These are phyloP conservation scores for Brenthis ino DNA, from an alignment of 2,888 invertebrate genomes.

Conservation along the genomic window DNA sequence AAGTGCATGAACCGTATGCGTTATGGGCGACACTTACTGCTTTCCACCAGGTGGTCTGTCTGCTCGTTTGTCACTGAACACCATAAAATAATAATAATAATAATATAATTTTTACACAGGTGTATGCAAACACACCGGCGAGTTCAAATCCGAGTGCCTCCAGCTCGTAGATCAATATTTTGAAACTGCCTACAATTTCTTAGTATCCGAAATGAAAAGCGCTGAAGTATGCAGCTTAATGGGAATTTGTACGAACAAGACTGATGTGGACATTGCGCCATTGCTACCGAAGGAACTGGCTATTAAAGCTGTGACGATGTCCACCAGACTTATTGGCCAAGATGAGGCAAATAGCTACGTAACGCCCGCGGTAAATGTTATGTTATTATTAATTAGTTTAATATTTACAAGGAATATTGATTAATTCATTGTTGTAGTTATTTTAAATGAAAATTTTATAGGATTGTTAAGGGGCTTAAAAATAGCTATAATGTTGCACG, in stretches of 20 bases:
- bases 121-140: constrained; percentile 90
- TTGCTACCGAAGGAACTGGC: constrained; percentile 80
- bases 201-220: constrained; percentile 86
- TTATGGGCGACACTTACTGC: too few species aligned
- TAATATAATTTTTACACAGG: constrained; percentile 57
- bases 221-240: constrained; percentile 87
- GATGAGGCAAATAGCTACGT: constrained; percentile 66
- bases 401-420: too few species aligned
- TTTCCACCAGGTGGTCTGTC: too few species aligned
- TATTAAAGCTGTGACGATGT: constrained; percentile 51
- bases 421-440: too few species aligned
- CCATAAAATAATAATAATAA: too few species aligned
- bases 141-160: constrained; percentile 88
- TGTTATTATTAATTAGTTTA: too few species aligned
- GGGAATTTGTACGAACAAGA: constrained; percentile 83
- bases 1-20: too few species aligned
- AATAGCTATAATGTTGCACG: too few species aligned
- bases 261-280: constrained; percentile 81
- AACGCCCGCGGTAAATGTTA: constrained; percentile 19
- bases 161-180: constrained; percentile 91
- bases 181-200: constrained; percentile 85
- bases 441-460: too few species aligned
- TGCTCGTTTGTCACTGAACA: too few species aligned
- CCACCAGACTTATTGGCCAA: constrained; percentile 56
- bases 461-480: too few species aligned